Percentiles rank a stretch among this genome's conserved stretches.
phyloP scores from a whole-genome alignment of 2,113 vertebrate genomes.

The Aegotheles bennettii region DNA sequence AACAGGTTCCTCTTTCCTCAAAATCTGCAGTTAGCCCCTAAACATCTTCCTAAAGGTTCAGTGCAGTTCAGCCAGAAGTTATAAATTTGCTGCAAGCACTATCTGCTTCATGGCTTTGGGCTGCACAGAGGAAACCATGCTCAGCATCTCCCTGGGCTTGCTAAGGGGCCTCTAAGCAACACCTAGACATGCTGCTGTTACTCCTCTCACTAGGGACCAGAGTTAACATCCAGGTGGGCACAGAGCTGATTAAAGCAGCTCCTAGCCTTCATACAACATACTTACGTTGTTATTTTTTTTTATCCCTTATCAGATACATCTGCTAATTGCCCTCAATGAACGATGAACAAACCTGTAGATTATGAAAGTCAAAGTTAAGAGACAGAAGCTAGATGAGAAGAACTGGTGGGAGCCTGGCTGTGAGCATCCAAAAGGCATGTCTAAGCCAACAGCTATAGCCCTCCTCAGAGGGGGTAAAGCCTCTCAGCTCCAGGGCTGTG shows the following conservation, averaged over 20 bases:
- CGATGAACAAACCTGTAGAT: background rate
- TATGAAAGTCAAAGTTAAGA: background rate
- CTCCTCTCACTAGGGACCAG: background rate
- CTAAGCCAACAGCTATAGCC: background rate
- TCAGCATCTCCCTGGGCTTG: background rate
- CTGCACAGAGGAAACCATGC: background rate
- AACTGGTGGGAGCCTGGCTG: background rate
- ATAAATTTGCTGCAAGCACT: background rate
- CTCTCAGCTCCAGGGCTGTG: background rate
- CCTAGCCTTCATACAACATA: background rate
- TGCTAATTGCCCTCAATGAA: background rate
- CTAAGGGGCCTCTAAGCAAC: background rate
- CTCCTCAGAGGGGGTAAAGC: background rate
- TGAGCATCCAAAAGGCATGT: background rate
- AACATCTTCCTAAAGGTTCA: background rate
- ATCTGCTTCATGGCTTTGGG: background rate
- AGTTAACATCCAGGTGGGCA: background rate
- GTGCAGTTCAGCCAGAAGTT: background rate
- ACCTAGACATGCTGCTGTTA: background rate
- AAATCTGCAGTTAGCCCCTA: background rate
- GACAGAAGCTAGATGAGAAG: background rate
- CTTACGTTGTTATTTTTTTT: accelerated
- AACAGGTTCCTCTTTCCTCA: background rate
- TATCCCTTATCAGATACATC: background rate
- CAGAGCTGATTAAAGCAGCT: background rate